Base-by-base conservation (phyloP, 2,797 vertebrate species). In the Sebastes dallii region DNA sequence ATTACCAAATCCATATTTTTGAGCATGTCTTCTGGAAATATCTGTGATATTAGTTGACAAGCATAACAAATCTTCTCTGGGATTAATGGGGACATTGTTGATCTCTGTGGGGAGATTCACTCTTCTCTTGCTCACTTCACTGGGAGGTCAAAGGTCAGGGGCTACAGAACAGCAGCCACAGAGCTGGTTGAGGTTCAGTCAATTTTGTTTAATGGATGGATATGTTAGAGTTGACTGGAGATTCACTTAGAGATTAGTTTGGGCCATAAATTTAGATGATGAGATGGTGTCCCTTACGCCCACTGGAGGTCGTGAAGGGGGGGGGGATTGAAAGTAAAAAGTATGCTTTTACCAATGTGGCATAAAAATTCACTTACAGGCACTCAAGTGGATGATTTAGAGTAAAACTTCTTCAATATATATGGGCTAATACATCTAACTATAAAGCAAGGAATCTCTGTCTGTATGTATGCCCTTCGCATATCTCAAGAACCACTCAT, bases 91-190 rank as follows among this genome's bases (percentile, higher is more conserved):
- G 66, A 71, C 34, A 11, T 68, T 14, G 81, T 71, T 75, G 72
- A 82, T 75, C 24, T 60, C 14, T 56, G 66, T 20, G 32, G 24
- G 29, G 30, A 72, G 55, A 80, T 59, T 24, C 25, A 8, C 30
- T 73, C 29, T 59, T 62, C 72, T 62, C 29, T 24, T 59, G 13
- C 66, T 61, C 0, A 3, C 42, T 59, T 75, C 12, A 75, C 2
- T 11, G 29, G 7, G 9, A 77, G 77, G 82, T 81, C 75, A 86
- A 52, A 62, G 75, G 81, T 84, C 68, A 67, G 24, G 4, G 69
- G 22, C 30, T 64, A 8, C 24, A 42, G 22, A 72, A 9, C 34
- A 29, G 58, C 55, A 60, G 60, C 20, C 2, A 0, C 3, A 8
- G 36, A 69, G 27, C 70, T 59, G 12, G 59, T 16, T 46, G 32